A percentile compares a stretch with the other conserved stretches of the same genome.
Evolutionary conservation across 2,113 vertebrate genomes (phyloP).

Genomic region (Parus major): DNA sequence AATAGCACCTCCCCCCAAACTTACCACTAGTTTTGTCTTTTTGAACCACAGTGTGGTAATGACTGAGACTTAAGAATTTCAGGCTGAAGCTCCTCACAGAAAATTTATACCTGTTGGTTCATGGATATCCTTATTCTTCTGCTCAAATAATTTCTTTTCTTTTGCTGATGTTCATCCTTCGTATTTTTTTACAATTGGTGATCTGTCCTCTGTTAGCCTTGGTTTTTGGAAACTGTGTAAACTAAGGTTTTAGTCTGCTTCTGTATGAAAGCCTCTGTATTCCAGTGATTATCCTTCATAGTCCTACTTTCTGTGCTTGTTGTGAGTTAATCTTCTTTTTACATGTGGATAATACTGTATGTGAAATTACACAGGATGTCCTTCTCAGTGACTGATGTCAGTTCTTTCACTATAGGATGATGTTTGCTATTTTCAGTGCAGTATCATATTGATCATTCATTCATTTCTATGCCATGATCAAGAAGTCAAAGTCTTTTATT

Average conservation of each 20-base stretch:
- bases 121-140: not conserved
- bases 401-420: not conserved
- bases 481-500: not conserved
- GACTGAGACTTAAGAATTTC: not conserved
- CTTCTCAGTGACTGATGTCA: not conserved
- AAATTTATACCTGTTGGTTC: not conserved
- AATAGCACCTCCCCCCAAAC: not conserved
- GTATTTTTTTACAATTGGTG: not conserved
- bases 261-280: conserved; percentile 9
- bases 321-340: conserved; percentile 56
- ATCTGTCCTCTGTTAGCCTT: not conserved
- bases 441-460: not conserved
- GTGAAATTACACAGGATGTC: not conserved
- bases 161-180: not conserved
- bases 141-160: not conserved
- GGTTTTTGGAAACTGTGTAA: not conserved
- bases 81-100: not conserved
- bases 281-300: conserved; percentile 48
- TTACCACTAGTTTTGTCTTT: not conserved
- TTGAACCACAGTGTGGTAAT: not conserved
- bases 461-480: not conserved
- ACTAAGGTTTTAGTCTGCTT: conserved; percentile 38
- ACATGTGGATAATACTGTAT: not conserved
- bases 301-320: conserved; percentile 47
- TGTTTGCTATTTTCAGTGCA: not conserved